A percentile compares a stretch with the other conserved stretches of the same genome.
Conservation (phyloP, 2,888 invertebrate species). For the Frankliniella intonsa region DNA sequence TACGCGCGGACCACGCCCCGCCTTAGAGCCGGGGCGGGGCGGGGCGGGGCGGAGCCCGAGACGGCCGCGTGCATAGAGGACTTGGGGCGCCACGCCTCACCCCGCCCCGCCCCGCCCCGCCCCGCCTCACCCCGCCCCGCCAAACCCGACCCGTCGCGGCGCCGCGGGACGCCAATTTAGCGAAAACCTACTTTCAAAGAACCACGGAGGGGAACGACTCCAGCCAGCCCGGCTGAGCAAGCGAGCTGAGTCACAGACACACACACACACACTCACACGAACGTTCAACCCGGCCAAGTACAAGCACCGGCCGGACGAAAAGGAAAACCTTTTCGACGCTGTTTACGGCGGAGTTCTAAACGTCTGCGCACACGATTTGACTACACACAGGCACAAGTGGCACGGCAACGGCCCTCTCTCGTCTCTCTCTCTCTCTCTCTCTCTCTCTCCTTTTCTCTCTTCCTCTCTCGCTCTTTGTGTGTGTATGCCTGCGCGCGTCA, state of each 20-base stretch:
- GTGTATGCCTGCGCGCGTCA: no score
- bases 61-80: no score
- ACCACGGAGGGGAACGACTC: not conserved
- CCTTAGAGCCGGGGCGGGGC: not conserved
- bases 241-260: not conserved
- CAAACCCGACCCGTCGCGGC: not conserved
- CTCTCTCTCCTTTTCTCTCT: no score
- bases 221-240: not conserved
- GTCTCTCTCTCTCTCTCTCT: no score
- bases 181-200: conserved; percentile 3
- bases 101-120: not conserved
- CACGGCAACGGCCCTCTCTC: not conserved
- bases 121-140: not conserved
- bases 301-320: not conserved
- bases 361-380: not conserved
- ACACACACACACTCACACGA: not conserved
- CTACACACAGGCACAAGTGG: not conserved
- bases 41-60: not conserved
- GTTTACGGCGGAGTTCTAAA: conserved; percentile 2
- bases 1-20: not conserved
- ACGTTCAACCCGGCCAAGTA: not conserved
- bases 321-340: not conserved
- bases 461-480: no score
- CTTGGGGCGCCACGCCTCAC: not conserved
- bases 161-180: conserved; percentile 9